Conservation (phyloP, 1,140 invertebrate genomes). For the Gonioctena quinquepunctata region DNA sequence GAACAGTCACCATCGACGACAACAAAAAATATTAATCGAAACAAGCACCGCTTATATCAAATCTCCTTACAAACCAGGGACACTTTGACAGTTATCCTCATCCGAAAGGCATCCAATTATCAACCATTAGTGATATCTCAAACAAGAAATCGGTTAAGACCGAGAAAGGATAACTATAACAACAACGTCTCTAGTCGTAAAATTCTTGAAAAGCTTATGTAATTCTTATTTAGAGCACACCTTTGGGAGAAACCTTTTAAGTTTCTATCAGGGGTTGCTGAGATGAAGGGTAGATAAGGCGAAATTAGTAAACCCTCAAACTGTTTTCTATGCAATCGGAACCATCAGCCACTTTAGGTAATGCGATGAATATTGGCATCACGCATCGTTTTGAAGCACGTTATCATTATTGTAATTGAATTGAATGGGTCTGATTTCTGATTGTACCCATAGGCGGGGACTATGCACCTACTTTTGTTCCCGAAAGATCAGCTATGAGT, state of each 20-base stretch:
- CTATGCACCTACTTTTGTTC: too few species aligned
- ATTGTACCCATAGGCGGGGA: too few species aligned
- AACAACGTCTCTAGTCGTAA: slow-evolving; percentile 23
- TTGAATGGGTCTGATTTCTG: slow-evolving; percentile 32
- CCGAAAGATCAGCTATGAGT: too few species aligned
- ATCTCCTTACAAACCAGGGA: background rate
- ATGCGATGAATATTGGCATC: slow-evolving; percentile 31
- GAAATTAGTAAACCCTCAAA: slow-evolving; percentile 26
- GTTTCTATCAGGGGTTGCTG: slow-evolving; percentile 25
- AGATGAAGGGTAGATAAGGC: slow-evolving; percentile 26
- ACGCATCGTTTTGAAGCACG: slow-evolving; percentile 32
- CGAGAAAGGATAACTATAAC: slow-evolving; percentile 24
- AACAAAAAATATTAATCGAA: too few species aligned
- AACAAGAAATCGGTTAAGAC: slow-evolving; percentile 1
- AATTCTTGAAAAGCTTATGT: slow-evolving; percentile 25
- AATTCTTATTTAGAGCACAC: slow-evolving; percentile 29
- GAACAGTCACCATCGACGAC: too few species aligned
- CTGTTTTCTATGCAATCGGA: slow-evolving; percentile 28
- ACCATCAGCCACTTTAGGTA: slow-evolving; percentile 37
- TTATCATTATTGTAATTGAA: slow-evolving; percentile 38
- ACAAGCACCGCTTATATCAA: background rate
- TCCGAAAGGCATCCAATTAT: slow-evolving; percentile 14
- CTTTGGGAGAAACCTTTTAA: slow-evolving; percentile 33
- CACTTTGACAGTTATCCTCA: slow-evolving; percentile 19
- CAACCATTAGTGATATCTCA: background rate